A percentile compares a stretch with the other conserved stretches of the same genome.
These are phyloP conservation scores for Mormyrops attenuatus DNA, from an alignment of 2,797 vertebrate genomes.

Conservation along the genomic window DNA sequence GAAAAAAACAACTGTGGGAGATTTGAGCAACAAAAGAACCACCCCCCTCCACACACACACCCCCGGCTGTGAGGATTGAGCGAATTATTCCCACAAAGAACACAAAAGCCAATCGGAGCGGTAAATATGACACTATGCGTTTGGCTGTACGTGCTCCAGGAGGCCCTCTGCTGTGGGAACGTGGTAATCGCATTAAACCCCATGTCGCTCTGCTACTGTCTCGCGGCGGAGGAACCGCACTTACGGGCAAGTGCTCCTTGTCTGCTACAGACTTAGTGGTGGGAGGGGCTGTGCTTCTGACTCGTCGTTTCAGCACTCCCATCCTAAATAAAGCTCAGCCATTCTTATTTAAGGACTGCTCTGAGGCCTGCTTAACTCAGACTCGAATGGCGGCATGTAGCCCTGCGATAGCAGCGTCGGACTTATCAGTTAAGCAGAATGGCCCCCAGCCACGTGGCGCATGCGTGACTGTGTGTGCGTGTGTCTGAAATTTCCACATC, in stretches of 20 bases:
- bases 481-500: not conserved
- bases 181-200: slow-evolving; percentile 52
- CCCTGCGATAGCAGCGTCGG: not conserved
- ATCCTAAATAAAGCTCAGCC: not conserved
- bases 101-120: not conserved
- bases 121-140: slow-evolving; percentile 41
- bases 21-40: not conserved
- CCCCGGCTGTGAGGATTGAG: not conserved
- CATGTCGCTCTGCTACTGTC: slow-evolving; percentile 54
- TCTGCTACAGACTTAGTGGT: slow-evolving; percentile 55
- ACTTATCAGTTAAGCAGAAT: not conserved
- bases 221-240: slow-evolving; percentile 59
- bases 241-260: slow-evolving; percentile 46
- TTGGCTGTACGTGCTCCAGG: slow-evolving; percentile 53
- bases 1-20: not conserved
- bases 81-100: not conserved
- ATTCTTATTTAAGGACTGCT: not conserved
- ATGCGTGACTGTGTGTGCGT: not conserved
- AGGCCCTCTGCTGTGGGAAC: slow-evolving; percentile 44
- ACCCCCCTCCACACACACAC: not conserved
- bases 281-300: slow-evolving; percentile 48
- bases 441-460: not conserved
- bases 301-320: not conserved
- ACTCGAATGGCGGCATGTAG: not conserved
- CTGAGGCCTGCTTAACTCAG: not conserved